Evolutionary conservation across 2,113 vertebrate genomes (phyloP).

Genomic region (Macquaria australasica): DNA sequence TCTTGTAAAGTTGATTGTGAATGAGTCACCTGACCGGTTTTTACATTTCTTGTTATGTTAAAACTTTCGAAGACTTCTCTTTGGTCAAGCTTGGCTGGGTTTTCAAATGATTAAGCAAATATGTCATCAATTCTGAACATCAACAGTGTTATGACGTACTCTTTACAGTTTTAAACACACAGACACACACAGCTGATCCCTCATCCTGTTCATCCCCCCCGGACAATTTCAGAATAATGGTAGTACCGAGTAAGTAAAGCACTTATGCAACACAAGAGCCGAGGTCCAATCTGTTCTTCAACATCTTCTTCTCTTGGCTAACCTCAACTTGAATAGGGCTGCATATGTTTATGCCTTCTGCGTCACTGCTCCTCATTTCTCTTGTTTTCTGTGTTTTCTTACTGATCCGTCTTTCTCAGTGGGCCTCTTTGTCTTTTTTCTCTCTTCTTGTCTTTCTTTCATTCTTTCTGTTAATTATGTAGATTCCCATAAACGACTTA

Average conservation of each 20-base stretch:
- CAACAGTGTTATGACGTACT: conserved; percentile 14
- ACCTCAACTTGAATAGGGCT: conserved; percentile 28
- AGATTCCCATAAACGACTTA: not conserved
- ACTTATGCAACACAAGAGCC: conserved; percentile 52
- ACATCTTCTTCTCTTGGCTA: conserved; percentile 48
- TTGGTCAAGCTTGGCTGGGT: not conserved
- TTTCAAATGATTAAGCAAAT: not conserved
- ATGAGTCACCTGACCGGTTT: not conserved
- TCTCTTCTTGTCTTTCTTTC: not conserved
- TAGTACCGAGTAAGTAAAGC: conserved; percentile 18
- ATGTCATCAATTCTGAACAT: too few species aligned
- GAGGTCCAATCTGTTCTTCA: conserved; percentile 42
- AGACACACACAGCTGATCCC: conserved; percentile 46
- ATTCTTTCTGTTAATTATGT: conserved; percentile 1
- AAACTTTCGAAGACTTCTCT: too few species aligned
- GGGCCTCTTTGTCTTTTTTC: not conserved
- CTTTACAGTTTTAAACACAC: conserved; percentile 19
- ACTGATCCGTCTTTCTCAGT: not conserved
- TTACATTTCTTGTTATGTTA: not conserved
- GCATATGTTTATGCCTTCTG: conserved; percentile 49
- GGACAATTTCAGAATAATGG: conserved; percentile 48
- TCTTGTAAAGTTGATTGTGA: not conserved
- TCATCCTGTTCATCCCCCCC: conserved; percentile 45
- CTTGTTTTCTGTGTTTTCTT: conserved; percentile 13
- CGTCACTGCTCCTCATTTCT: conserved; percentile 40